Percentiles rank a stretch among this genome's conserved stretches.
Evolutionary conservation across 30 jellyfish, hydroid and myxozoan genomes (phyloP).

Genomic region (Aurelia sp.): DNA sequence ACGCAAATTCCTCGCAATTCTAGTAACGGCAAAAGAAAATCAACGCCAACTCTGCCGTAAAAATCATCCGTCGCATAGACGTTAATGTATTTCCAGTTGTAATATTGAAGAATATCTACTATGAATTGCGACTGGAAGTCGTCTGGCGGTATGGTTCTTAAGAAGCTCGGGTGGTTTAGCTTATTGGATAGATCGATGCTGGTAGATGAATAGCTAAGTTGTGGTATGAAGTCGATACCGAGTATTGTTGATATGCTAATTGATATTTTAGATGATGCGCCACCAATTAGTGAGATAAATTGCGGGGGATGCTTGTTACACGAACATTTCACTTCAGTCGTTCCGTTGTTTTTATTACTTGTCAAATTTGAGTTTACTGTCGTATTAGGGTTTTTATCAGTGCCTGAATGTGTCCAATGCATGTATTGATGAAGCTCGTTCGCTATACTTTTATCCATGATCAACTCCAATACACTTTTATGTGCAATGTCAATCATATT

Average conservation of each 20-base stretch:
- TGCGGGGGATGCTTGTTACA: background rate
- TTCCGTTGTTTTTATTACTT: background rate
- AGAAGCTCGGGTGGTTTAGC: slow-evolving; percentile 71
- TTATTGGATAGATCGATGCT: slow-evolving; percentile 67
- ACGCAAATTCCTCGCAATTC: slow-evolving; percentile 56
- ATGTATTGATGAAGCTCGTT: background rate
- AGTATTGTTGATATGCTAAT: slow-evolving; percentile 53
- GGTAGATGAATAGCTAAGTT: slow-evolving; percentile 90
- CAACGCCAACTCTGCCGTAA: slow-evolving; percentile 88
- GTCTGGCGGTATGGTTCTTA: slow-evolving; percentile 95
- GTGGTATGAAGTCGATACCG: slow-evolving; percentile 75
- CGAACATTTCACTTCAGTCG: background rate
- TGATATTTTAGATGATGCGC: slow-evolving; percentile 85
- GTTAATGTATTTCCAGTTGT: slow-evolving; percentile 85
- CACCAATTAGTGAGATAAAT: slow-evolving; percentile 84
- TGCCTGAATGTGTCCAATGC: background rate
- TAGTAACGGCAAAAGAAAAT: slow-evolving; percentile 54
- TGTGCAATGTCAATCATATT: slow-evolving; percentile 75
- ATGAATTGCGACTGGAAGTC: slow-evolving; percentile 72
- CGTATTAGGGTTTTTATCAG: background rate
- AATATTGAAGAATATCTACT: slow-evolving; percentile 68
- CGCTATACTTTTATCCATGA: slow-evolving; percentile 8
- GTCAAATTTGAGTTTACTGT: background rate
- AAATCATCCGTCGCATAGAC: slow-evolving; percentile 87
- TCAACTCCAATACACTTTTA: slow-evolving; percentile 58